These are phyloP conservation scores for Sinocyclocheilus maitianheensis DNA, from an alignment of 2,113 vertebrate species.

Conservation along the genomic window DNA sequence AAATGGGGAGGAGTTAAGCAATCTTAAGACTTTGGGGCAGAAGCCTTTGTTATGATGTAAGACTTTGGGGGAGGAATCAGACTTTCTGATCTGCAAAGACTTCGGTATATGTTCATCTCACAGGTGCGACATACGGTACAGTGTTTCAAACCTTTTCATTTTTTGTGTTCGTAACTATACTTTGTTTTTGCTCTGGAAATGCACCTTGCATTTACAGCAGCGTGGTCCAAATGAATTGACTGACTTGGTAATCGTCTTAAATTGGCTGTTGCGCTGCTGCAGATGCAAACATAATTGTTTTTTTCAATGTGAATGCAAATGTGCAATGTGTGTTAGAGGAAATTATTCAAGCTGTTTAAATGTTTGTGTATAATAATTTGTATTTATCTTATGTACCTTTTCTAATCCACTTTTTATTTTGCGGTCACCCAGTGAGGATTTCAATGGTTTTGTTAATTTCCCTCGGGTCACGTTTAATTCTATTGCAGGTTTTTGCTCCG, in stretches of 20 bases:
- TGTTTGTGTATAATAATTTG: conserved; percentile 54
- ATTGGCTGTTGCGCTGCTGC: conserved; percentile 69
- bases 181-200: conserved; percentile 66
- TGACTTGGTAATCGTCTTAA: background rate
- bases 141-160: conserved; percentile 73
- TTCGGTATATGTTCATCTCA: conserved; percentile 81
- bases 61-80: conserved; percentile 82
- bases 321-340: conserved; percentile 72
- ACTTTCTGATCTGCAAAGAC: conserved; percentile 82
- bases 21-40: conserved; percentile 63
- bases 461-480: conserved; percentile 8
- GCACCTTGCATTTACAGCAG: conserved; percentile 71
- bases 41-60: conserved; percentile 51
- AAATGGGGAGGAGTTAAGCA: conserved; percentile 54
- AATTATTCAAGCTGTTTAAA: conserved; percentile 64
- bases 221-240: conserved; percentile 49
- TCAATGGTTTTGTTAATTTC: conserved; percentile 24
- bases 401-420: conserved; percentile 31
- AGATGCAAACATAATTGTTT: conserved; percentile 67
- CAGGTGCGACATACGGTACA: conserved; percentile 79
- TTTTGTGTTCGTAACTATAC: conserved; percentile 68
- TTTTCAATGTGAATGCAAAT: conserved; percentile 73
- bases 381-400: conserved; percentile 22
- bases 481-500: conserved; percentile 30
- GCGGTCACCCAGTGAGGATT: conserved; percentile 4